These are phyloP conservation scores for Bombus waltoni DNA, from an alignment of 1,140 invertebrate species.

Conservation along the genomic window DNA sequence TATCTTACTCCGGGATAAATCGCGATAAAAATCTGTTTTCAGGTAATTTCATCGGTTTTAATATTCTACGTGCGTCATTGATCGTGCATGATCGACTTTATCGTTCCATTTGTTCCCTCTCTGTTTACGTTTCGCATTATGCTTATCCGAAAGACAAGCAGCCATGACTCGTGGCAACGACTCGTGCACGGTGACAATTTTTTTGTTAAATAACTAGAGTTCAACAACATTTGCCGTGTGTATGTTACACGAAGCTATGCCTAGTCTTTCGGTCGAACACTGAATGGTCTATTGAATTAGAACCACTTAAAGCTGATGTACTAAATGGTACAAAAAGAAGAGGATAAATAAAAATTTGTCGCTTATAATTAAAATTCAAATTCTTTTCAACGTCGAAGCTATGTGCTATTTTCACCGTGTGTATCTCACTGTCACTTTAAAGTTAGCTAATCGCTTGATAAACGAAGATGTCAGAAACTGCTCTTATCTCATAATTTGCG, in stretches of 20 bases:
- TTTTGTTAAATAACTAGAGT: not conserved
- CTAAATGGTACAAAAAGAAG: not conserved
- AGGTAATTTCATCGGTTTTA: not conserved
- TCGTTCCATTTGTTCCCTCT: not conserved
- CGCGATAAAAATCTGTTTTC: not conserved
- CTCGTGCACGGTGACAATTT: not conserved
- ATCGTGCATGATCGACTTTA: not conserved
- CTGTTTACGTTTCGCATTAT: not conserved
- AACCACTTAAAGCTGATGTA: not conserved
- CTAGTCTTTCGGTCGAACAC: not conserved
- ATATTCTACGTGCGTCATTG: too few relatives aligned
- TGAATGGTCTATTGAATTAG: not conserved
- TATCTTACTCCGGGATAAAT: not conserved
- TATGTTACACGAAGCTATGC: not conserved
- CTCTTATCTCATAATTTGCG: not conserved
- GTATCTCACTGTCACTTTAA: not conserved
- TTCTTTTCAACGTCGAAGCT: not conserved
- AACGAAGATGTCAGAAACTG: slow-evolving; percentile 1
- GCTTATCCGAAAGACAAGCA: not conserved
- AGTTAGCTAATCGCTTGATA: not conserved
- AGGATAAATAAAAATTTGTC: not conserved
- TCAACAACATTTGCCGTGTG: not conserved
- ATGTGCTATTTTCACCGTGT: too few relatives aligned
- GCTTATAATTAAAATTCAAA: not conserved
- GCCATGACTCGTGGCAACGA: not conserved